Evolutionary conservation across 2,797 vertebrate genomes (phyloP).

Genomic region (Thripadectes ignobilis): DNA sequence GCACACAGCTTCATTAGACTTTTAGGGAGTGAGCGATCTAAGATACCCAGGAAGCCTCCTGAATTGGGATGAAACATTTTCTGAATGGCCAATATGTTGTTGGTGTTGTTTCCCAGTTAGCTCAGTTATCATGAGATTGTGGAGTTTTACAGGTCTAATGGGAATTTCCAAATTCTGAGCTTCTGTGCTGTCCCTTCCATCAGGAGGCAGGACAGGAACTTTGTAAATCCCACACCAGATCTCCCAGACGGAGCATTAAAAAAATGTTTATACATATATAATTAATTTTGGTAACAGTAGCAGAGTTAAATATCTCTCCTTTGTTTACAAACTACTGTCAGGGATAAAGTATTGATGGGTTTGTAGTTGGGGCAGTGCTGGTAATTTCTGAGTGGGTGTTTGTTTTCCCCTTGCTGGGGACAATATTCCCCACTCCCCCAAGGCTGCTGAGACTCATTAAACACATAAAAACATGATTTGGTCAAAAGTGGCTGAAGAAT

Average conservation of each 20-base stretch:
- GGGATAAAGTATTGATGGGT: neutral
- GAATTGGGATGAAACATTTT: neutral
- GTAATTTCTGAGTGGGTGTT: neutral
- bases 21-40: neutral
- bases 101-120: neutral
- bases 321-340: neutral
- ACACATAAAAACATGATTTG: neutral
- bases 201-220: neutral
- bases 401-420: neutral
- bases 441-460: neutral
- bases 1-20: neutral
- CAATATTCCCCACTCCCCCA: neutral
- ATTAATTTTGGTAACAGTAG: neutral
- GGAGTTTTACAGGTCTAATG: neutral
- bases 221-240: neutral
- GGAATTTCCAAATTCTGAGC: neutral
- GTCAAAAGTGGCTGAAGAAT: neutral
- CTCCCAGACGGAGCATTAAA: neutral
- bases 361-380: neutral
- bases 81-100: neutral
- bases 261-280: neutral
- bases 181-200: neutral
- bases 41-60: neutral
- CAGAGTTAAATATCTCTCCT: neutral
- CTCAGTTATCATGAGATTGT: neutral